Percentiles rank a stretch among this genome's conserved stretches.
These are phyloP conservation scores for Crenichthys baileyi DNA, from an alignment of 2,797 vertebrate genomes.

Conservation along the genomic window DNA sequence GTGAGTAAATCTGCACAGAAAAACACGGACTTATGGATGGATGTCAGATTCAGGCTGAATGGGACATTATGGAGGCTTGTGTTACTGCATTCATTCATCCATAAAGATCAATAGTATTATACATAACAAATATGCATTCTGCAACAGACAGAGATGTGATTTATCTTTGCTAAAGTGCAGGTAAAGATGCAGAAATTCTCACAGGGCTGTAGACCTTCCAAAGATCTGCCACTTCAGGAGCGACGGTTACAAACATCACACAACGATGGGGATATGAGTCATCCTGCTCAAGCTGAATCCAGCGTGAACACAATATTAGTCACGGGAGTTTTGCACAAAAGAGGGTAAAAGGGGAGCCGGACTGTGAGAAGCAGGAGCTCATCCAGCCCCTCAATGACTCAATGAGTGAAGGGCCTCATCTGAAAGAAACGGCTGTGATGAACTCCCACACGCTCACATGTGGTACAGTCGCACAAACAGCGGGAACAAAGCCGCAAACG, in stretches of 20 bases:
- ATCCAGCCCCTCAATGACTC: constrained; percentile 43
- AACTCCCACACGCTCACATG: constrained; percentile 35
- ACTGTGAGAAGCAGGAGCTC: constrained; percentile 35
- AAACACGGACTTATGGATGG: not conserved
- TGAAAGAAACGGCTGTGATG: constrained; percentile 27
- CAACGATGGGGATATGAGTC: constrained; percentile 15
- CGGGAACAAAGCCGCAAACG: not conserved
- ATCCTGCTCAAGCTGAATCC: constrained; percentile 17
- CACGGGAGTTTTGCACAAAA: constrained; percentile 35
- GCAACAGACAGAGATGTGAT: not conserved
- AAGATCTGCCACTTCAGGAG: constrained; percentile 1
- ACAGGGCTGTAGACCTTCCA: not conserved
- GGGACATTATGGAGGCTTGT: not conserved
- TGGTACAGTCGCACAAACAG: not conserved
- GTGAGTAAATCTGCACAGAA: not conserved
- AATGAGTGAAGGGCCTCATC: constrained; percentile 55
- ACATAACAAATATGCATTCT: not conserved
- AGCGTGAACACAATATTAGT: constrained; percentile 35
- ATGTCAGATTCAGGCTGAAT: not conserved
- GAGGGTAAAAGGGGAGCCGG: constrained; percentile 13
- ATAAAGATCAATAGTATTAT: constrained; percentile 7
- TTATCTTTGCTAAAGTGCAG: not conserved
- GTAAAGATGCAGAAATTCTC: not conserved
- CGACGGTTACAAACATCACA: constrained; percentile 6
- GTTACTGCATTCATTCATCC: not conserved